phyloP scores from a whole-genome alignment of 2,888 invertebrate genomes.

The Trissolcus brochymenae region DNA sequence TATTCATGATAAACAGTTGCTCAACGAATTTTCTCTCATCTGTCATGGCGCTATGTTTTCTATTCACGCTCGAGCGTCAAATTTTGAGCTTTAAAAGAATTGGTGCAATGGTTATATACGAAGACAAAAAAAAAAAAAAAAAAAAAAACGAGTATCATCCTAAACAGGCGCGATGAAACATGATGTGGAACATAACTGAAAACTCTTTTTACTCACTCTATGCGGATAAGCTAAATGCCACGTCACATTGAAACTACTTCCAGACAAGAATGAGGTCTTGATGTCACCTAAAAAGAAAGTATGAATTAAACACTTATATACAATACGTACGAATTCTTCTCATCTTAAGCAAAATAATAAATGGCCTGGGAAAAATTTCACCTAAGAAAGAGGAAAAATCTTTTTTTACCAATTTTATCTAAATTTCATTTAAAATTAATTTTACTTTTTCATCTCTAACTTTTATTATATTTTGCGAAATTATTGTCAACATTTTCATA shows the following conservation, averaged over 20 bases:
- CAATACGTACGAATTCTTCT: conserved; percentile 30
- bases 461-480: neutral
- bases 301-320: conserved; percentile 49
- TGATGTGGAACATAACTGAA: conserved; percentile 33
- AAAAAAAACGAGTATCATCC: conserved; percentile 10
- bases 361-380: neutral
- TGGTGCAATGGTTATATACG: neutral
- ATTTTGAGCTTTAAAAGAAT: conserved; percentile 12
- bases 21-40: conserved; percentile 34
- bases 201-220: conserved; percentile 80
- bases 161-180: conserved; percentile 17
- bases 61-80: conserved; percentile 20
- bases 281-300: conserved; percentile 82
- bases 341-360: conserved; percentile 8
- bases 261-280: conserved; percentile 87
- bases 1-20: conserved; percentile 35
- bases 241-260: conserved; percentile 90
- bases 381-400: too few relatives aligned
- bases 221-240: conserved; percentile 98
- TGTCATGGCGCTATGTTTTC: conserved; percentile 24
- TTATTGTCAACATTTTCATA: too few relatives aligned
- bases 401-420: too few relatives aligned
- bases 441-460: neutral
- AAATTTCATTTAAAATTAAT: neutral
- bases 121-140: conserved; percentile 4